phyloP scores from a whole-genome alignment of 2,888 invertebrate genomes.

The Melanophora roralis region DNA sequence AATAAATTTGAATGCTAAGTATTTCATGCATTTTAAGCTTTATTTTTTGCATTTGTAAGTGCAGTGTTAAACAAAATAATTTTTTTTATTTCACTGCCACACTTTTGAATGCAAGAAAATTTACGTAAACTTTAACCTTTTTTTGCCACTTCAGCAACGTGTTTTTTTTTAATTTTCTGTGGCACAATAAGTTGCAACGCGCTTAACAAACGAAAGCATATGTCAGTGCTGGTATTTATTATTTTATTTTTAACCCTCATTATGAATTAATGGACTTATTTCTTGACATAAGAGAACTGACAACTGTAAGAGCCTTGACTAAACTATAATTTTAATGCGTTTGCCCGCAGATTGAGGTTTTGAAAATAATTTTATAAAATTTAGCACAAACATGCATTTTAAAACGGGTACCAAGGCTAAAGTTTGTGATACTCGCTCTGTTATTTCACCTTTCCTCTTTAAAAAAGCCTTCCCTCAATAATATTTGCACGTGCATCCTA shows the following conservation, averaged over 20 bases:
- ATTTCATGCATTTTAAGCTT: constrained; percentile 22
- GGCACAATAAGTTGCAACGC: neutral
- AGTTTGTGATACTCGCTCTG: too few species aligned
- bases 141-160: constrained; percentile 22
- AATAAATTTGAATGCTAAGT: constrained; percentile 30
- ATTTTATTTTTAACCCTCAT: neutral
- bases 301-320: too few species aligned
- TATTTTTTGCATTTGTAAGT: neutral
- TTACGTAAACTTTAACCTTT: constrained; percentile 45
- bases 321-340: too few species aligned
- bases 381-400: too few species aligned
- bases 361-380: too few species aligned
- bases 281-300: constrained; percentile 4
- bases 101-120: constrained; percentile 28
- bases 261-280: neutral
- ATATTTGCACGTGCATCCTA: too few species aligned
- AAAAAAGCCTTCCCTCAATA: too few species aligned
- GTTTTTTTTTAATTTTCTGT: neutral
- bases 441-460: too few species aligned
- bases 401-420: too few species aligned
- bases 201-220: constrained; percentile 2
- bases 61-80: neutral
- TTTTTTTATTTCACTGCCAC: constrained; percentile 22
- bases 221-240: neutral
- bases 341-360: too few species aligned